Percentiles rank a stretch among this genome's conserved stretches.
Evolutionary conservation across 2,113 vertebrate genomes (phyloP).

Genomic region (Platanista minor): DNA sequence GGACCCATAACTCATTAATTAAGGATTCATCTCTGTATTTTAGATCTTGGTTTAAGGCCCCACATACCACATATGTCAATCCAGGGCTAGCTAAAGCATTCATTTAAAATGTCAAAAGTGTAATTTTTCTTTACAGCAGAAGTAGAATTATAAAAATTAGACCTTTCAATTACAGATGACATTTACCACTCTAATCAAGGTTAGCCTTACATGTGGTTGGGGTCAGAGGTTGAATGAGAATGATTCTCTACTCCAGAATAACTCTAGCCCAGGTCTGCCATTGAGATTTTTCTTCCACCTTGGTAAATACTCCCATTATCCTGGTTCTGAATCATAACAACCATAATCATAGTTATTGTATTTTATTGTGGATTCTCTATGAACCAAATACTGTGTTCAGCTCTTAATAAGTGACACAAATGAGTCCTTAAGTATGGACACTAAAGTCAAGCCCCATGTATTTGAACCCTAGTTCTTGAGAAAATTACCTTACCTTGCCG

Average conservation of each 20-base stretch:
- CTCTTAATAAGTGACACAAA: not conserved
- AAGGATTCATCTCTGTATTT: conserved; percentile 31
- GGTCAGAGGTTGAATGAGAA: conserved; percentile 36
- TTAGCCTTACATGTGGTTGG: conserved; percentile 10
- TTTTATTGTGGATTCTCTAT: not conserved
- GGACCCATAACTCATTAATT: not conserved
- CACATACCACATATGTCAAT: conserved; percentile 46
- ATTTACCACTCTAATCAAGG: conserved; percentile 66
- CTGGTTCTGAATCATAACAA: not conserved
- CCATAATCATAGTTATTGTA: not conserved
- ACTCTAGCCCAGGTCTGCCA: not conserved
- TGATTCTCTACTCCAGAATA: conserved; percentile 1
- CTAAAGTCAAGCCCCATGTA: not conserved
- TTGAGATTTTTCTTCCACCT: not conserved
- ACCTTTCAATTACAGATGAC: conserved; percentile 67
- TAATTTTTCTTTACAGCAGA: conserved; percentile 60
- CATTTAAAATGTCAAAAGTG: conserved; percentile 72
- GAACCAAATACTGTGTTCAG: not conserved
- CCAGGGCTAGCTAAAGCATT: conserved; percentile 44
- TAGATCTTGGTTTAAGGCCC: conserved; percentile 36
- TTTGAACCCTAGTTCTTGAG: not conserved
- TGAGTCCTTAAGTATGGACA: not conserved
- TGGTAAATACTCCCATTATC: not conserved
- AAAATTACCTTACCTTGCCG: not conserved
- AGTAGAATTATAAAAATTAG: conserved; percentile 70